These are phyloP conservation scores for Plecotus auritus DNA, from an alignment of 2,113 vertebrate genomes.

Conservation along the genomic window DNA sequence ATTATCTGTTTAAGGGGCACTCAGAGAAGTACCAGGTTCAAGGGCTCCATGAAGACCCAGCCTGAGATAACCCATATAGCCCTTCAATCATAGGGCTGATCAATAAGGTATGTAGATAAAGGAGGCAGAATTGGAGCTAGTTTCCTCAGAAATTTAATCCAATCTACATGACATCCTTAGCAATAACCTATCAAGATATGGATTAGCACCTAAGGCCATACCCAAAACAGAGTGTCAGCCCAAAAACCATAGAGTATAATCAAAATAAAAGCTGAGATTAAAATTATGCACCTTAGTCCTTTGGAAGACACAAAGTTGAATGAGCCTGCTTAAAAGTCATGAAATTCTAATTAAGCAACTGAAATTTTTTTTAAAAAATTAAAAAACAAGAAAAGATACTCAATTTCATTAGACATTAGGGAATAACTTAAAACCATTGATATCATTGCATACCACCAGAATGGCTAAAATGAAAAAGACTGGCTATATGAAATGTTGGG, in stretches of 20 bases:
- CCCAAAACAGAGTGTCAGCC: neutral
- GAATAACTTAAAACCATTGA: neutral
- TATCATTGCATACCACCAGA: neutral
- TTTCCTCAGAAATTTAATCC: neutral
- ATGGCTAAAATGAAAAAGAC: neutral
- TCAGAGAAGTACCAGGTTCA: neutral
- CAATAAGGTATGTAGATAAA: neutral
- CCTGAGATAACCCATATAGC: neutral
- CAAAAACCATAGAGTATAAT: neutral
- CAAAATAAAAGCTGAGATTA: neutral
- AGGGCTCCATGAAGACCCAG: neutral
- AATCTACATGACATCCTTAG: neutral
- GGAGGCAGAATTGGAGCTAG: neutral
- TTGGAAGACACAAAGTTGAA: neutral
- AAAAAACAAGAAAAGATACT: neutral
- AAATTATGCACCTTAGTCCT: neutral
- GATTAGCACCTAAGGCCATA: neutral
- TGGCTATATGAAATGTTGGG: neutral
- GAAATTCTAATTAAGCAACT: conserved; percentile 48
- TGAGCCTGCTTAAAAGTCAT: neutral
- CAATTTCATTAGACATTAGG: neutral
- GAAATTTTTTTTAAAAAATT: neutral
- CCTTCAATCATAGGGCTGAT: neutral
- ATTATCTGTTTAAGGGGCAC: neutral
- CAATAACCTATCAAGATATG: neutral